Evolutionary conservation across 2,113 vertebrate species (phyloP).

Genomic region (Vulpes lagopus): DNA sequence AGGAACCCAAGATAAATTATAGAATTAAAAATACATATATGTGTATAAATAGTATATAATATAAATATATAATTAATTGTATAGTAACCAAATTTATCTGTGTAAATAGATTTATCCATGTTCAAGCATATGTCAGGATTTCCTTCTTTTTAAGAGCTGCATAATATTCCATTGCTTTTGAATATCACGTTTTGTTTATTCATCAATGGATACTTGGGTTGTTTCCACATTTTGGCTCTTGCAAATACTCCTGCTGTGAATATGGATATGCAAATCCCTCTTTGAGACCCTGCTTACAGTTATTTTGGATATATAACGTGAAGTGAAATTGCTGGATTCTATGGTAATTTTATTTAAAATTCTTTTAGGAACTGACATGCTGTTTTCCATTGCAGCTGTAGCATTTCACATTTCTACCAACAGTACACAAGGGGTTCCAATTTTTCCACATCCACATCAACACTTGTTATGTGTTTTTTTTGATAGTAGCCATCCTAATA

Average conservation of each 20-base stretch:
- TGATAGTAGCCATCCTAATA: background rate
- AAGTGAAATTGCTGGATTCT: background rate
- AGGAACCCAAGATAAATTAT: background rate
- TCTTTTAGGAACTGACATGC: background rate
- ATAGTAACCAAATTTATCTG: background rate
- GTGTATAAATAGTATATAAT: background rate
- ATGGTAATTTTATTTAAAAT: background rate
- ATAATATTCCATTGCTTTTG: background rate
- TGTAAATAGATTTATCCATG: background rate
- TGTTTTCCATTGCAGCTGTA: background rate
- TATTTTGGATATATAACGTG: background rate
- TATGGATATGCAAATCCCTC: background rate
- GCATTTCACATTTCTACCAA: background rate
- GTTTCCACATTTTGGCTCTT: background rate
- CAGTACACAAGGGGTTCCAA: background rate
- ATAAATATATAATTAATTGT: background rate
- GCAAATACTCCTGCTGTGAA: background rate
- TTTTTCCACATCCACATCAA: background rate
- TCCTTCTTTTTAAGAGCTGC: background rate
- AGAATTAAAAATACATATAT: background rate
- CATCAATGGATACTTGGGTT: background rate
- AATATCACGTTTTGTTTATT: background rate
- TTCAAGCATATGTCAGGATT: background rate
- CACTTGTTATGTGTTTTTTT: background rate
- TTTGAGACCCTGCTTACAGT: background rate